phyloP scores from a whole-genome alignment of 2,797 vertebrate species.

The Pantherophis vulpinus region DNA sequence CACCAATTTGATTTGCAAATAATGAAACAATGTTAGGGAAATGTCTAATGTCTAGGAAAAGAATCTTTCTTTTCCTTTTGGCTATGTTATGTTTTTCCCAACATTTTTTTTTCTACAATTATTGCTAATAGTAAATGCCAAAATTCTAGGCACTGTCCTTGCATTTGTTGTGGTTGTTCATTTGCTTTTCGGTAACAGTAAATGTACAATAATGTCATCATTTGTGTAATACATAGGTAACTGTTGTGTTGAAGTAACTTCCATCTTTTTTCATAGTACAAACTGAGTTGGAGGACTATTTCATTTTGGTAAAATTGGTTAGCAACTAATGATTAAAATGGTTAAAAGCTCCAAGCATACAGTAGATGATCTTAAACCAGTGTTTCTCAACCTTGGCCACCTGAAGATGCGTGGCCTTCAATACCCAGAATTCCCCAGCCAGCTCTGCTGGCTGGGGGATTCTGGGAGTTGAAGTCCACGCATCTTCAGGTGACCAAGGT shows the following conservation, averaged over 20 bases:
- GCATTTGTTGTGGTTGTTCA: background rate
- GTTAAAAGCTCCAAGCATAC: background rate
- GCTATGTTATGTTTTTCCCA: background rate
- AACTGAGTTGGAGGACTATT: background rate
- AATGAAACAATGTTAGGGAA: background rate
- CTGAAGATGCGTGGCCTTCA: too few relatives aligned
- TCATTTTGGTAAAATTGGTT: background rate
- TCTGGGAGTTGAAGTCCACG: too few relatives aligned
- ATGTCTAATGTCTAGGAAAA: too few relatives aligned
- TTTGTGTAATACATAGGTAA: background rate
- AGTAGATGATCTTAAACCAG: background rate
- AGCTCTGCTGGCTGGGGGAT: too few relatives aligned
- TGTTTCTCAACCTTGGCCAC: too few relatives aligned
- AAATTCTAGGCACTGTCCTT: background rate
- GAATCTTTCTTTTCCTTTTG: background rate
- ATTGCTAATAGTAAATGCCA: background rate
- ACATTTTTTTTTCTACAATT: background rate
- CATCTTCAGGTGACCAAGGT: too few relatives aligned
- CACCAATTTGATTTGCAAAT: too few relatives aligned
- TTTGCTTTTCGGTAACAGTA: background rate
- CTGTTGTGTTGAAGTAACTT: background rate
- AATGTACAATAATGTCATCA: background rate
- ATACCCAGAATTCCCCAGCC: too few relatives aligned
- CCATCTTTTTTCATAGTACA: background rate
- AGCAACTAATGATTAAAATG: background rate